Conservation (phyloP, 1,140 invertebrate genomes). For the Tyrophagus putrescentiae region DNA sequence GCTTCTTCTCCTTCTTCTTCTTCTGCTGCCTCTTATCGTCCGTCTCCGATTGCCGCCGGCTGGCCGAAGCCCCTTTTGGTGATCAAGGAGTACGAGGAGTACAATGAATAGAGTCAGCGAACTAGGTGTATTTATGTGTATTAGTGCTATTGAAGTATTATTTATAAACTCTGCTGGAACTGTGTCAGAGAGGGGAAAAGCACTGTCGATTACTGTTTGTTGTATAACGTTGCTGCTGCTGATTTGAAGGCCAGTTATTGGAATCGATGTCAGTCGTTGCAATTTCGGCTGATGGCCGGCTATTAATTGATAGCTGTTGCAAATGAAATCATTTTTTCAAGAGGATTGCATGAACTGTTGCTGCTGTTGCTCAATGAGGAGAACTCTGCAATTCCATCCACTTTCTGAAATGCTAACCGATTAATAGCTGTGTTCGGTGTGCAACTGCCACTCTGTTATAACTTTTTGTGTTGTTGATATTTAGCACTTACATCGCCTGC, state of each 20-base stretch:
- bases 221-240: neutral
- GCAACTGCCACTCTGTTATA: no score
- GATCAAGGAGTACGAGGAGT: slow-evolving; percentile 8
- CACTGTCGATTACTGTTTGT: neutral
- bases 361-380: no score
- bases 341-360: no score
- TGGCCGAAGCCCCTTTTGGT: slow-evolving; percentile 2
- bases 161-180: neutral
- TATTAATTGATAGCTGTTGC: no score
- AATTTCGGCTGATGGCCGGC: neutral
- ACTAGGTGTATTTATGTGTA: neutral
- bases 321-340: no score
- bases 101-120: neutral
- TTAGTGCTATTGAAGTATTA: neutral
- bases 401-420: no score
- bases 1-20: no score
- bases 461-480: no score
- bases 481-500: no score
- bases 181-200: neutral
- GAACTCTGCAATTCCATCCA: no score
- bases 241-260: neutral
- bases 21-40: no score
- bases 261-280: neutral
- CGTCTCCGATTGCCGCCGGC: neutral
- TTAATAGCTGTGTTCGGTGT: no score